Conservation (phyloP, 2,888 invertebrate genomes). For the Agrochola macilenta region DNA sequence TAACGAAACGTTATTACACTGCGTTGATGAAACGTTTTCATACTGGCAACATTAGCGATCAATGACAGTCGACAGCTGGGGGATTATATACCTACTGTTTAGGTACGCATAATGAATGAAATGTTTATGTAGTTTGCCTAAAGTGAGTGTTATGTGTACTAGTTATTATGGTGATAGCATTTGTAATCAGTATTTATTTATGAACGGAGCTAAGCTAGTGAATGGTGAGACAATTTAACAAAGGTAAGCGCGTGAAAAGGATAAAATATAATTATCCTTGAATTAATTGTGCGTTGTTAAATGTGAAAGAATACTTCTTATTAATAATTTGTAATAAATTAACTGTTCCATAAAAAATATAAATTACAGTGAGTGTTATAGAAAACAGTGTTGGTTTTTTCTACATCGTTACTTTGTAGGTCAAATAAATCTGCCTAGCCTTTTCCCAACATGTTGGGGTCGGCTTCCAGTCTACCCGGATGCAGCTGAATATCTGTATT, state of each 20-base stretch:
- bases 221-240: neutral
- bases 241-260: conserved; percentile 5
- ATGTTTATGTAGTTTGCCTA: too few relatives aligned
- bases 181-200: neutral
- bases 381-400: neutral
- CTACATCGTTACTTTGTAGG: too few relatives aligned
- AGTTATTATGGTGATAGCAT: neutral
- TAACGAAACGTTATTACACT: conserved; percentile 1
- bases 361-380: neutral
- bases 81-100: neutral
- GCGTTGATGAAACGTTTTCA: neutral
- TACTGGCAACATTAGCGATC: neutral
- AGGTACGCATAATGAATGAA: too few relatives aligned
- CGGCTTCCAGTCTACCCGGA: too few relatives aligned
- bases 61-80: neutral
- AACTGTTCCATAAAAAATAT: neutral
- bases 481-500: too few relatives aligned
- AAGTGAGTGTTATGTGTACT: neutral
- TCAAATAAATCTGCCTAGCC: too few relatives aligned
- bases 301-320: neutral
- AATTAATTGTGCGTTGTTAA: neutral
- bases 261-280: neutral
- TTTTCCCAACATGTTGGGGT: too few relatives aligned
- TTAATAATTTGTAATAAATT: too few relatives aligned
- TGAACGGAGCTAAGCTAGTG: neutral